Conservation (phyloP, 2,113 vertebrate genomes). For the Aythya baeri region DNA sequence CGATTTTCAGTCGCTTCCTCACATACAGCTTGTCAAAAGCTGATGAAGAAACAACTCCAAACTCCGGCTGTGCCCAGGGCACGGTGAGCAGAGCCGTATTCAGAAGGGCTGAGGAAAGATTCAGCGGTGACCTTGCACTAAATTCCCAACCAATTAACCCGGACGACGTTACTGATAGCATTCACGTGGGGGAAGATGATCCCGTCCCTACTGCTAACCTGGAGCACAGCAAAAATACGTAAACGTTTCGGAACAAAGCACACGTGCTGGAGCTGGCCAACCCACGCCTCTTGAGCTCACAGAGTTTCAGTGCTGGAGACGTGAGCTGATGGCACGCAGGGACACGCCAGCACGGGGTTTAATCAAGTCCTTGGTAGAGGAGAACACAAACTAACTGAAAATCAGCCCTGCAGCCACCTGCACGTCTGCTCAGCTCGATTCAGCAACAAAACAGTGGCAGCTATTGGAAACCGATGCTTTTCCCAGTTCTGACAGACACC, state of each 20-base stretch:
- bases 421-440: rapidly evolving
- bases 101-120: neutral
- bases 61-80: rapidly evolving
- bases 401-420: neutral
- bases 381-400: rapidly evolving
- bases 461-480: rapidly evolving
- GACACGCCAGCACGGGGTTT: neutral
- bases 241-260: neutral
- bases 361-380: neutral
- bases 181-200: rapidly evolving
- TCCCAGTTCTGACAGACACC: rapidly evolving
- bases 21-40: neutral
- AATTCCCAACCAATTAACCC: neutral
- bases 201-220: neutral
- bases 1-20: neutral
- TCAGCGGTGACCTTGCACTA: neutral
- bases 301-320: neutral
- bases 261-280: neutral
- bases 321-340: rapidly evolving
- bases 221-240: rapidly evolving
- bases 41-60: neutral
- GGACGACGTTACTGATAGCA: rapidly evolving
- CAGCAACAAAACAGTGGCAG: rapidly evolving
- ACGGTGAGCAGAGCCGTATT: rapidly evolving
- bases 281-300: rapidly evolving